Percentiles rank a stretch among this genome's conserved stretches.
Conservation (phyloP, 2,113 vertebrate genomes). For the Vombatus ursinus region DNA sequence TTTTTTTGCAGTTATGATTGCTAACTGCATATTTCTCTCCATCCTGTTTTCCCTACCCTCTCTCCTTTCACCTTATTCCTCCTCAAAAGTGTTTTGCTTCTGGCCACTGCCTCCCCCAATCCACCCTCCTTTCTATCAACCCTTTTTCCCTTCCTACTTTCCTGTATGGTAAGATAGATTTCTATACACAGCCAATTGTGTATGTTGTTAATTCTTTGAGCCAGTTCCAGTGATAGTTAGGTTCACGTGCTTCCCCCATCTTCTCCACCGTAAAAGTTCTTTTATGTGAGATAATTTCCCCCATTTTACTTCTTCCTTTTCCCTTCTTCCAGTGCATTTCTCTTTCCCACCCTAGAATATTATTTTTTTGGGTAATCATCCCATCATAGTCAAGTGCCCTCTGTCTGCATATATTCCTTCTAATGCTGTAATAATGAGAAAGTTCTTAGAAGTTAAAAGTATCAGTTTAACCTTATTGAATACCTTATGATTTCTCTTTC, state of each 20-base stretch:
- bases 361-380: background rate
- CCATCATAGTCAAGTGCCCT: background rate
- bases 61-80: background rate
- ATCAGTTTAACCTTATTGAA: background rate
- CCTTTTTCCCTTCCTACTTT: background rate
- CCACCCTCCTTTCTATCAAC: background rate
- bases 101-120: background rate
- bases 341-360: background rate
- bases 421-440: background rate
- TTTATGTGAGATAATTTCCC: background rate
- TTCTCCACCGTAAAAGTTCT: background rate
- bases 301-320: background rate
- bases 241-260: background rate
- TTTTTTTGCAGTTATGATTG: background rate
- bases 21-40: background rate
- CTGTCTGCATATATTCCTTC: background rate
- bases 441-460: background rate
- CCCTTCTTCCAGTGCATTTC: background rate
- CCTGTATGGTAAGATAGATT: background rate
- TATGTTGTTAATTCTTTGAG: background rate
- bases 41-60: background rate
- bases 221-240: background rate
- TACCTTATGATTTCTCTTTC: background rate
- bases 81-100: background rate
- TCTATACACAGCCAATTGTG: background rate